Evolutionary conservation across 1,140 invertebrate genomes (phyloP).

Genomic region (Aphaenogaster rudis): DNA sequence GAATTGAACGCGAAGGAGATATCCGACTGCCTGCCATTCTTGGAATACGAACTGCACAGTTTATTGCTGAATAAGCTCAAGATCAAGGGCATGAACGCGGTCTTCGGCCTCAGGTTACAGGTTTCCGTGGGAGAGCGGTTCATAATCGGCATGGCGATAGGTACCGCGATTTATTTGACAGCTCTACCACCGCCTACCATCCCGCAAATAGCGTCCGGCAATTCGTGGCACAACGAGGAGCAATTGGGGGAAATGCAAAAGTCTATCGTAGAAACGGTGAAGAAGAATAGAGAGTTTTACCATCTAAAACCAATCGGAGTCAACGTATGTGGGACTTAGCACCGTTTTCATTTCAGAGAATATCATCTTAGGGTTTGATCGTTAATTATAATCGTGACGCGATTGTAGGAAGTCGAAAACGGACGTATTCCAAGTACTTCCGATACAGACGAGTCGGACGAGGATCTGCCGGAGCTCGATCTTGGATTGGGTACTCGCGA

Average conservation of each 20-base stretch:
- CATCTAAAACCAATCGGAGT: constrained; percentile 87
- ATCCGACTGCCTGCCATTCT: constrained; percentile 96
- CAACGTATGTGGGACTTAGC: constrained; percentile 62
- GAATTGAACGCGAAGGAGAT: constrained; percentile 98
- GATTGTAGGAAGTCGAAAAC: constrained; percentile 84
- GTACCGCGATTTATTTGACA: constrained; percentile 93
- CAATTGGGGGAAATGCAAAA: constrained; percentile 90
- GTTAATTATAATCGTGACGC: constrained; percentile 45
- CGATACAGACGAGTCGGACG: constrained; percentile 91
- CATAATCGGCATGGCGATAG: constrained; percentile 95
- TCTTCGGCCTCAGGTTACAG: constrained; percentile 94
- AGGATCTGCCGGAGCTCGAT: constrained; percentile 92
- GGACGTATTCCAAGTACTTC: constrained; percentile 82
- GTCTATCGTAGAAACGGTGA: constrained; percentile 90
- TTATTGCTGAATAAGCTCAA: constrained; percentile 96
- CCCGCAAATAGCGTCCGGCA: constrained; percentile 90
- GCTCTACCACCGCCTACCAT: constrained; percentile 91
- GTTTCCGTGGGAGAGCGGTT: constrained; percentile 96
- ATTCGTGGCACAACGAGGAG: constrained; percentile 89
- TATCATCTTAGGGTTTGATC: neutral
- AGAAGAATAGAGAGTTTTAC: constrained; percentile 91
- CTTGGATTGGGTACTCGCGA: constrained; percentile 93
- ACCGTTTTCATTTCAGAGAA: constrained; percentile 38
- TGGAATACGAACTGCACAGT: constrained; percentile 98
- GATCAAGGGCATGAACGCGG: constrained; percentile 97